Conservation (phyloP, 2,888 invertebrate genomes). For the Mayetiola destructor region DNA sequence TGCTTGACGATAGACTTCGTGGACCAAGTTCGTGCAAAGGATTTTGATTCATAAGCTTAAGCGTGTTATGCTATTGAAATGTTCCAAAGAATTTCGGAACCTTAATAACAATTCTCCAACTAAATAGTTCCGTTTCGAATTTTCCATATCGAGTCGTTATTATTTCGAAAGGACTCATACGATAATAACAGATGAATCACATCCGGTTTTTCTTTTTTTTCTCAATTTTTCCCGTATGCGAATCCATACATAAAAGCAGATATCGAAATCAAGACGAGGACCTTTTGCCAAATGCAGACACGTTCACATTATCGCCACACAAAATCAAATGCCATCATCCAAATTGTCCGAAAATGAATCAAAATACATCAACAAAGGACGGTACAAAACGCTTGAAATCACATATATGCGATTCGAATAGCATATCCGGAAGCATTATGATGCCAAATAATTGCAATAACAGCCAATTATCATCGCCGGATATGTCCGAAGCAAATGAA, state of each 20-base stretch:
- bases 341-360: slow-evolving; percentile 33
- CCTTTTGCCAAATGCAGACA: slow-evolving; percentile 31
- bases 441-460: slow-evolving; percentile 17
- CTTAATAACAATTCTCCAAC: too few species aligned
- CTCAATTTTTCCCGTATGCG: neutral
- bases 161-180: too few species aligned
- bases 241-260: slow-evolving; percentile 23
- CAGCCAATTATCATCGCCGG: slow-evolving; percentile 31
- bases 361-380: slow-evolving; percentile 23
- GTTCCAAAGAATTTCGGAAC: too few species aligned
- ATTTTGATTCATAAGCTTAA: too few species aligned
- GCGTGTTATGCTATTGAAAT: too few species aligned
- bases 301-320: slow-evolving; percentile 34
- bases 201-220: too few species aligned
- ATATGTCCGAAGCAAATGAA: slow-evolving; percentile 29
- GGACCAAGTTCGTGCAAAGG: too few species aligned
- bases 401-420: slow-evolving; percentile 15
- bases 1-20: too few species aligned
- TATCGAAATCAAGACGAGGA: slow-evolving; percentile 33
- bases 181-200: too few species aligned
- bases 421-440: slow-evolving; percentile 18
- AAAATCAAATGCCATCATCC: slow-evolving; percentile 35
- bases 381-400: neutral
- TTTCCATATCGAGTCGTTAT: too few species aligned
- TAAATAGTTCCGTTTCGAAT: too few species aligned